Evolutionary conservation across 2,797 vertebrate genomes (phyloP).

Genomic region (Champsocephalus esox): DNA sequence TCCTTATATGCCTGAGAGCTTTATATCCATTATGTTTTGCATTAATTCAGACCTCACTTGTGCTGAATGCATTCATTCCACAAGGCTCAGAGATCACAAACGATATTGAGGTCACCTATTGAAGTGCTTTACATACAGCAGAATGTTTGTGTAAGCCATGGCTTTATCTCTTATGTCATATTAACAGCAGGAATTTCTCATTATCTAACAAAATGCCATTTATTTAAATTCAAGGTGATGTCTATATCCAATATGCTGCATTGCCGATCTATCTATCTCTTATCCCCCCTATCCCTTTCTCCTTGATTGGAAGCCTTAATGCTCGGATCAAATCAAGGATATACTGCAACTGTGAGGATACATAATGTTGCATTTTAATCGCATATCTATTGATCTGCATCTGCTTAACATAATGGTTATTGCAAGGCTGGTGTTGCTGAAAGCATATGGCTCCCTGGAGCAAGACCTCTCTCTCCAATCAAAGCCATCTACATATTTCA

Average conservation of each 20-base stretch:
- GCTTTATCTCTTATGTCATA: conserved; percentile 41
- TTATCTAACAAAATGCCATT: conserved; percentile 30
- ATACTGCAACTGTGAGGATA: conserved; percentile 45
- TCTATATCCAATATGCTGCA: conserved; percentile 50
- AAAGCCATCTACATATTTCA: conserved; percentile 39
- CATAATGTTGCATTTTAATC: conserved; percentile 63
- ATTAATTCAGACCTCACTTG: conserved; percentile 22
- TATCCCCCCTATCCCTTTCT: conserved; percentile 16
- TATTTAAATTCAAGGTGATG: conserved; percentile 56
- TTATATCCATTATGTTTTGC: conserved; percentile 10
- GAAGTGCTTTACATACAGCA: conserved; percentile 19
- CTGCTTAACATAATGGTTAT: conserved; percentile 57
- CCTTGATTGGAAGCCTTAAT: conserved; percentile 66
- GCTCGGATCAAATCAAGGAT: conserved; percentile 59
- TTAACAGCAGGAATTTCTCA: conserved; percentile 18
- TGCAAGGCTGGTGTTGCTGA: conserved; percentile 31
- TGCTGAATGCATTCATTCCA: conserved; percentile 21
- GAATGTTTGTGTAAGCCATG: conserved; percentile 25
- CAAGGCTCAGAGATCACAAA: conserved; percentile 43
- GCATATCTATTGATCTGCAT: conserved; percentile 65
- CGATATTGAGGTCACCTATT: conserved; percentile 61
- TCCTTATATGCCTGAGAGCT: conserved; percentile 23
- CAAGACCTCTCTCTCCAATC: conserved; percentile 43
- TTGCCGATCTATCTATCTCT: conserved; percentile 48
- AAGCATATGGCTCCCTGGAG: conserved; percentile 35